Evolutionary conservation across 2,888 invertebrate genomes (phyloP), one percentile per base, ranked within the genome.

Genomic region (Anthrax anthrax): DNA sequence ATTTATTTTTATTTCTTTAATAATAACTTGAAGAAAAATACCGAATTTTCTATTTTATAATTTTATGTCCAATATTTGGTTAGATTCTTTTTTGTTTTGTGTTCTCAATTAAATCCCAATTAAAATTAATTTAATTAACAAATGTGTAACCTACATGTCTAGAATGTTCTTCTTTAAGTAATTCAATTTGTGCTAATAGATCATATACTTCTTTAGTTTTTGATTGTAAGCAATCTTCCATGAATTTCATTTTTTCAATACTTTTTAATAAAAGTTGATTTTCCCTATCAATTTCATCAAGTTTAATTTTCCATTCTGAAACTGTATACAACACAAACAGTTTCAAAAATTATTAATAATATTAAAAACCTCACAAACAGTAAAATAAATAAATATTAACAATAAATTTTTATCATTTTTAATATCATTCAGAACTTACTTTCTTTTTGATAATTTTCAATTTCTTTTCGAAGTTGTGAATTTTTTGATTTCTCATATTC

Each of bases 131-230:
- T n/a, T n/a, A n/a, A n/a, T n/a, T n/a, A n/a, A n/a, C n/a, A n/a
- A n/a, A n/a, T n/a, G n/a, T n/a, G n/a, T n/a, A n/a, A 45, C 50
- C 32, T 37, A 50, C 50, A 49, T 51, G 50, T 14, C 44, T 43
- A 5, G 37, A 34, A 39, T 48, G 45, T 40, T 52, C 52, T 8
- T 44, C 37, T 18, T 42, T 44, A 2, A 49, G 18, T 17, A 37
- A 37, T 12, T 51, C 50, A 18, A 52, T 39, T 42, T 52, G 50
- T 27, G 46, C 42, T 18, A 38, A 41, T n/a, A 47, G 37, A 42
- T 50, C 46, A 38, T 45, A 17, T 8, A 44, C 27, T 39, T 47
- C 43, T 12, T 32, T 39, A 2, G 47, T 50, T 44, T 52, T 51
- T 16, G n/a, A 18, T 18, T 44, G 39, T n/a, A 51, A 18, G 37